A percentile compares a stretch with the other conserved stretches of the same genome.
Evolutionary conservation across 2,797 vertebrate genomes (phyloP).

Genomic region (Gymnocypris eckloni): DNA sequence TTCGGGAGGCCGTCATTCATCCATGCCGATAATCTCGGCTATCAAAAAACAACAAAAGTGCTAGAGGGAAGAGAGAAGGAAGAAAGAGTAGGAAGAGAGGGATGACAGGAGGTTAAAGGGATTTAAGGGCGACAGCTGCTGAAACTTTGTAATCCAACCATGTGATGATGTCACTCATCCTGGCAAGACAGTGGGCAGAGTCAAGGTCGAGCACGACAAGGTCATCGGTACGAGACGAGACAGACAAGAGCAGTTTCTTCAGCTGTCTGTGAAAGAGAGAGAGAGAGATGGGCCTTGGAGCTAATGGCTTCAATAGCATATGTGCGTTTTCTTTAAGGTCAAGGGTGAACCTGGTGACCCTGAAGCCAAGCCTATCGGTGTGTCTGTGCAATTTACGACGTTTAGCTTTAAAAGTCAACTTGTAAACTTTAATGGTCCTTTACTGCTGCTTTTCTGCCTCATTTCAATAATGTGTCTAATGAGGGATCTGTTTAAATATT

Average conservation of each 20-base stretch:
- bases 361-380: constrained; percentile 37
- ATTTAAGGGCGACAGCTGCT: constrained; percentile 45
- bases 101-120: constrained; percentile 26
- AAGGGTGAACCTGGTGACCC: constrained; percentile 54
- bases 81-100: constrained; percentile 12
- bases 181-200: constrained; percentile 33
- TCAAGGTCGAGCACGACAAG: constrained; percentile 46
- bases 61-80: constrained; percentile 9
- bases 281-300: background rate
- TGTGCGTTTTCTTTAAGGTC: constrained; percentile 36
- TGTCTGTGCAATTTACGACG: constrained; percentile 59
- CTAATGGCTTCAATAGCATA: constrained; percentile 51
- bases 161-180: constrained; percentile 45
- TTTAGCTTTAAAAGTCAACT: constrained; percentile 58
- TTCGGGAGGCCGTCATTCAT: background rate
- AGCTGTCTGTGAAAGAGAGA: constrained; percentile 35
- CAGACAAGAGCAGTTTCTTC: constrained; percentile 24
- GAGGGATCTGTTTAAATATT: constrained; percentile 58
- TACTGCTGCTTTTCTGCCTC: constrained; percentile 58
- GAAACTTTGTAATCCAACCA: constrained; percentile 42
- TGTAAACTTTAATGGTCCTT: constrained; percentile 63
- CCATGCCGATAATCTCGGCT: too few species aligned
- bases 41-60: constrained; percentile 16
- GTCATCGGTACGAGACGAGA: constrained; percentile 35
- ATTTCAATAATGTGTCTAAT: constrained; percentile 61